Conservation (phyloP, 2,113 vertebrate species). For the Chloropsis cyanopogon region DNA sequence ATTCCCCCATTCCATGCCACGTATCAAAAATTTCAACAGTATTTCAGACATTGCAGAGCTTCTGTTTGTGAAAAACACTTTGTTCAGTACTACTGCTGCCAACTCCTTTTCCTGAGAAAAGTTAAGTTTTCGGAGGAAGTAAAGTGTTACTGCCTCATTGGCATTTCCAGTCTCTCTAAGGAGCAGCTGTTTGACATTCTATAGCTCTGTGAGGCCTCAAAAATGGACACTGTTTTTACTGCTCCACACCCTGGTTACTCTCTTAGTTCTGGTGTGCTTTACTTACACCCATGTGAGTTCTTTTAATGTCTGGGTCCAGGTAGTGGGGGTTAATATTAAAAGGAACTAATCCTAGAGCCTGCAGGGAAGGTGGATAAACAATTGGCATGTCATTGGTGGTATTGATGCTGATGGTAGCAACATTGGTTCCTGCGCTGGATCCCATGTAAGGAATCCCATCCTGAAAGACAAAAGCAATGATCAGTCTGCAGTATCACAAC, state of each 20-base stretch:
- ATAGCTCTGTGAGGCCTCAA: neutral
- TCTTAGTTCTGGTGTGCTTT: neutral
- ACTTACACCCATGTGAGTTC: slow-evolving; percentile 86
- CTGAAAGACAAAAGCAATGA: slow-evolving; percentile 63
- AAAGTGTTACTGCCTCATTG: neutral
- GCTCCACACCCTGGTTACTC: neutral
- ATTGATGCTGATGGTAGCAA: slow-evolving; percentile 82
- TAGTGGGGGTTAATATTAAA: slow-evolving; percentile 91
- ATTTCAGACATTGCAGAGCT: neutral
- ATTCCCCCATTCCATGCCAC: neutral
- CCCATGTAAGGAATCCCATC: slow-evolving; percentile 86
- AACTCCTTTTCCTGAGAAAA: neutral
- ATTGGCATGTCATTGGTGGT: slow-evolving; percentile 92
- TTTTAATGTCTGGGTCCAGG: slow-evolving; percentile 77
- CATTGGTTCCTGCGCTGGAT: slow-evolving; percentile 85
- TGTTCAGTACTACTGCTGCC: neutral
- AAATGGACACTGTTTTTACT: neutral
- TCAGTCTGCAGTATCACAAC: neutral
- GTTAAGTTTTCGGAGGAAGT: neutral
- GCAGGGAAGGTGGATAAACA: slow-evolving; percentile 81
- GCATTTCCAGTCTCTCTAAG: neutral
- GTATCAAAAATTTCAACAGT: neutral
- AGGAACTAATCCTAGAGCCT: slow-evolving; percentile 81
- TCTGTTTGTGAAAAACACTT: neutral
- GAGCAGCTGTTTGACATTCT: neutral